A percentile compares a stretch with the other conserved stretches of the same genome.
Evolutionary conservation across 2,888 invertebrate species (phyloP).

Genomic region (Torymus aiolomorphi): DNA sequence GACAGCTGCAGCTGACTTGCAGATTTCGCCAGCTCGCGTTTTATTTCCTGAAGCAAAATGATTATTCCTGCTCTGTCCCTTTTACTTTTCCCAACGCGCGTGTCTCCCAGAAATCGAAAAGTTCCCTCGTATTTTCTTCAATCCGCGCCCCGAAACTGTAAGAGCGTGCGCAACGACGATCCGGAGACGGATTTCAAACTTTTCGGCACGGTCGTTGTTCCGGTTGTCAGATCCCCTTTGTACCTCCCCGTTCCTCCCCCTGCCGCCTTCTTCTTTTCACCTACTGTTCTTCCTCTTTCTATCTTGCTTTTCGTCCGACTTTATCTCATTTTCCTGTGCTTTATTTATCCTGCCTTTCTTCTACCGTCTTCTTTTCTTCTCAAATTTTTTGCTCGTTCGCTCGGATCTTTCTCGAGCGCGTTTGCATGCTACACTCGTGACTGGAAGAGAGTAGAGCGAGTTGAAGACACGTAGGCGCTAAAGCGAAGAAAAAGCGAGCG

Average conservation of each 20-base stretch:
- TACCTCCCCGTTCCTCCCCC: too few species aligned
- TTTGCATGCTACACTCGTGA: too few species aligned
- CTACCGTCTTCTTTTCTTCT: not conserved
- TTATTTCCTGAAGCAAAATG: slow-evolving; percentile 8
- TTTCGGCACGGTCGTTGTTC: slow-evolving; percentile 31
- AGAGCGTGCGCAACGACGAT: not conserved
- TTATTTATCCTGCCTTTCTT: slow-evolving; percentile 32
- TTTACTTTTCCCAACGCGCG: too few species aligned
- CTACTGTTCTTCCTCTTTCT: not conserved
- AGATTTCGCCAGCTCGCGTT: not conserved
- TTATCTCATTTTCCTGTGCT: slow-evolving; percentile 31
- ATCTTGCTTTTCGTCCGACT: slow-evolving; percentile 7
- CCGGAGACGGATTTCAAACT: slow-evolving; percentile 44
- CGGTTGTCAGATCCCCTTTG: slow-evolving; percentile 30
- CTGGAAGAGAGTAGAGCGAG: slow-evolving; percentile 9
- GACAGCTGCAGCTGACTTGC: not conserved
- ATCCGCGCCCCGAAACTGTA: slow-evolving; percentile 21
- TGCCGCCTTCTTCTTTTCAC: not conserved
- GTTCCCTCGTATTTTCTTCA: slow-evolving; percentile 48
- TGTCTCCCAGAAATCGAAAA: slow-evolving; percentile 39
- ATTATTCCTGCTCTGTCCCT: not conserved
- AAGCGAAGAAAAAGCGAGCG: not conserved
- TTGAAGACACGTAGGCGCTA: too few species aligned
- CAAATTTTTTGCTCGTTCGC: not conserved
- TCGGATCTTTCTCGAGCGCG: not conserved